Base-by-base conservation (phyloP, 2,888 invertebrate genomes). In the Furcula furcula region DNA sequence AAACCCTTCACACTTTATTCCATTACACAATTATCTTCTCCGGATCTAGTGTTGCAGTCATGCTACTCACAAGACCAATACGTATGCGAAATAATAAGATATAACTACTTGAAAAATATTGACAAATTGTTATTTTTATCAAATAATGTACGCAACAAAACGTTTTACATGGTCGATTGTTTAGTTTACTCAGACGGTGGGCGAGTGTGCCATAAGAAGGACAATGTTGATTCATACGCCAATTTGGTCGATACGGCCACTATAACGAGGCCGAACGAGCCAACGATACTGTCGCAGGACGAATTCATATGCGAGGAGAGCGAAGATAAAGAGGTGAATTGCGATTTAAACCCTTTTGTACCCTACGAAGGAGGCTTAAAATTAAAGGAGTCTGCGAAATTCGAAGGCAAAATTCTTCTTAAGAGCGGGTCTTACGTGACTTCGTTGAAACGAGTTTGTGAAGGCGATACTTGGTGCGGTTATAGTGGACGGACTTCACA, bases 231-330 rank as follows among this genome's bases (percentile, higher is more conserved):
- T 42, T 68, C 79, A 46, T 68, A 81, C 45, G 49, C 65, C 32
- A 58, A 73, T 40, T 65, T 87, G 16, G 60, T 82, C 11, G 76
- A 82, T 40, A 70, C 71, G 19, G 85, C 76, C 21, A 66, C 72
- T 26, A 55, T 78, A 44, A 76, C 66, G 9, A 72, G 77, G 45
- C 80, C 81, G 1, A 67, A 73, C 13, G 76, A 81, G 34, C 29
- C 57, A 0, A 74, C 65, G 31, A 44, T 84, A 26, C 56, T 86
- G n/a, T 65, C 79, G 5, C 83, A 82, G 51, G 76, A 85, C 9
- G 86, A 87, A 44, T 82, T 84, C 31, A 55, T 87, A 45, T 87
- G 87, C 42, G 82, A 87, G 53, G 72, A 87, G 46, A 57, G 44
- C 34, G 26, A 48, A 9, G 37, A 55, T 14, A 71, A 56, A 35